Evolutionary conservation across 2,888 invertebrate species (phyloP).

Genomic region (Halictus quadricinctus): DNA sequence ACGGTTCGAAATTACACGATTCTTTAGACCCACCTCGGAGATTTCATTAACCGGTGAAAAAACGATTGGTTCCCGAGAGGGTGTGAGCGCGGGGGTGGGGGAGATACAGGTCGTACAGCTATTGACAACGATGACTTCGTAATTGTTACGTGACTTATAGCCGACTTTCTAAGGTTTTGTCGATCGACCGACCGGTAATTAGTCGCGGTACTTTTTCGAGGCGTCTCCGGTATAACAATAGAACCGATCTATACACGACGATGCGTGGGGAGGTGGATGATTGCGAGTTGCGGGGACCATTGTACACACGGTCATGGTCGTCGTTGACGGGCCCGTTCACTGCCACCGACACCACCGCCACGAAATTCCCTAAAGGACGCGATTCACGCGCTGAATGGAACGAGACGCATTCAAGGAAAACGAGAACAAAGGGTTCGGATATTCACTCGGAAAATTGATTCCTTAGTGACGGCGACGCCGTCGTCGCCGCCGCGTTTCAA

Average conservation of each 20-base stretch:
- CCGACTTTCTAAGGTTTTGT: constrained; percentile 49
- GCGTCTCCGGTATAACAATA: constrained; percentile 61
- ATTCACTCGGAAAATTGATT: constrained; percentile 72
- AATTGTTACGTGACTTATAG: constrained; percentile 51
- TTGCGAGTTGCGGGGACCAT: constrained; percentile 82
- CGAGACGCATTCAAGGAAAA: constrained; percentile 44
- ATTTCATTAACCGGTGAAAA: constrained; percentile 4
- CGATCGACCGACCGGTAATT: constrained; percentile 55
- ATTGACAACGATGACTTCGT: constrained; percentile 40
- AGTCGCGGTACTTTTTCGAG: constrained; percentile 66
- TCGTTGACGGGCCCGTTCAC: constrained; percentile 84
- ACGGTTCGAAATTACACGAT: background rate
- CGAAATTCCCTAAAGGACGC: constrained; percentile 67
- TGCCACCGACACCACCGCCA: constrained; percentile 82
- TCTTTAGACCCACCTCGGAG: background rate
- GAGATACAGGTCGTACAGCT: background rate
- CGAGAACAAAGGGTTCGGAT: constrained; percentile 61
- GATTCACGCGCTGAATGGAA: constrained; percentile 61
- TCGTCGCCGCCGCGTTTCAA: constrained; percentile 63
- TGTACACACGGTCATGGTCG: constrained; percentile 86
- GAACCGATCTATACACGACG: constrained; percentile 65
- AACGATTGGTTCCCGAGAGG: constrained; percentile 1
- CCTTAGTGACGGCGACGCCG: constrained; percentile 49
- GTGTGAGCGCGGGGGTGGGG: background rate
- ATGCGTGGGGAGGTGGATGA: constrained; percentile 77